These are phyloP conservation scores for Grammomys surdaster DNA, from an alignment of 2,113 vertebrate genomes.

Conservation along the genomic window DNA sequence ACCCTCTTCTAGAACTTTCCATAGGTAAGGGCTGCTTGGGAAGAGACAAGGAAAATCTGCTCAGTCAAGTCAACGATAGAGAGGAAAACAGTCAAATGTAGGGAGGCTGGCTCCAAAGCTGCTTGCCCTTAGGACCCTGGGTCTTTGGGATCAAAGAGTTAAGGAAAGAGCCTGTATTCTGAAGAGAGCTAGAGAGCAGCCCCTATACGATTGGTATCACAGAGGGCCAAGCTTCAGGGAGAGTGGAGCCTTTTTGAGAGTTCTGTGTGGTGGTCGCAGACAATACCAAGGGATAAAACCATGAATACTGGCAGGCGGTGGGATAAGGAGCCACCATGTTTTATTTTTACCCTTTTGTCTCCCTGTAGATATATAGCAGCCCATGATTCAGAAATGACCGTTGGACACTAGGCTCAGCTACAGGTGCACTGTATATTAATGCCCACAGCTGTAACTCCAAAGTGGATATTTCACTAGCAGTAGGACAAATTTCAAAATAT, in stretches of 20 bases:
- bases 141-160: background rate
- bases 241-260: background rate
- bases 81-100: background rate
- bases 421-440: background rate
- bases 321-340: background rate
- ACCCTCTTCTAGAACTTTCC: constrained; percentile 39
- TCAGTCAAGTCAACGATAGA: background rate
- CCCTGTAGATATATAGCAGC: background rate
- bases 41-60: background rate
- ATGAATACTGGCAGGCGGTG: background rate
- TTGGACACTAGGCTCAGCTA: background rate
- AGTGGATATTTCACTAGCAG: background rate
- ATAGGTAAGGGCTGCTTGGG: background rate
- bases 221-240: background rate
- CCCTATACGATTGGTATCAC: background rate
- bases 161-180: background rate
- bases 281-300: background rate
- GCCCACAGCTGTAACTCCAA: background rate
- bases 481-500: background rate
- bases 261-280: background rate
- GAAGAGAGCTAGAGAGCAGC: constrained; percentile 3
- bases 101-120: background rate
- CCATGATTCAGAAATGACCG: background rate
- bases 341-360: background rate
- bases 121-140: background rate